Base-by-base conservation (phyloP, 2,888 invertebrate species). In the Geotrupes spiniger region DNA sequence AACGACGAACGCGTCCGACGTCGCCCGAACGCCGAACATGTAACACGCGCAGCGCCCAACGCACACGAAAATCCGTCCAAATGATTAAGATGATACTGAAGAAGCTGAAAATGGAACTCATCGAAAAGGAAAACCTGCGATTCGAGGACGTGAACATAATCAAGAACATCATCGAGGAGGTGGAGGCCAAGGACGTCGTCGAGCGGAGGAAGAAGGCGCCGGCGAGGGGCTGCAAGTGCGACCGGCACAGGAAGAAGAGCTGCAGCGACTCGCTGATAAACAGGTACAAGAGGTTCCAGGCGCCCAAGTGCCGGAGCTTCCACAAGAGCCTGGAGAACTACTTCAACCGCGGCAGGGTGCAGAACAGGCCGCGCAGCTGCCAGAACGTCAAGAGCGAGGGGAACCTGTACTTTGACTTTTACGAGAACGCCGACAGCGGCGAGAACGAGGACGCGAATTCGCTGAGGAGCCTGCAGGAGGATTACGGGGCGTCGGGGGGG, bases 101-200 rank as follows among this genome's bases (percentile, higher is more conserved):
- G 43, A 58, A 51, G 40, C 45, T 52, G 26, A 58, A 58, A 29
- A 56, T 51, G 54, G 57, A 57, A 10, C 46, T 47, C 43, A 42
- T 48, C 14, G 52, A 54, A 36, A 50, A 52, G 28, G 52, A 56
- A 27, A 49, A 59, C 39, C 33, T 58, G 14, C 54, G 57, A 14
- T 47, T 56, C 44, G 71, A 70, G 49, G 70, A 72, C 53, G 58
- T 72, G 15, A 66, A 69, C 52, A 70, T 71, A 33, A 70, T 72
- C 46, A 67, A 68, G 52, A 66, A 63, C 44, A 66, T 72, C 17
- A 70, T 72, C 37, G 68, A 68, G 42, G 70, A 71, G 49, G 69
- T 70, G 52, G 70, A 71, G 47, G 59, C 40, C 27, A 36, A 53
- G 43, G 36, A 14, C 4, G 36, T 8, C 12, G 8, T 27, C 27